Percentiles rank a stretch among this genome's conserved stretches.
These are phyloP conservation scores for Oryzias melastigma DNA, from an alignment of 2,113 vertebrate genomes.

Conservation along the genomic window DNA sequence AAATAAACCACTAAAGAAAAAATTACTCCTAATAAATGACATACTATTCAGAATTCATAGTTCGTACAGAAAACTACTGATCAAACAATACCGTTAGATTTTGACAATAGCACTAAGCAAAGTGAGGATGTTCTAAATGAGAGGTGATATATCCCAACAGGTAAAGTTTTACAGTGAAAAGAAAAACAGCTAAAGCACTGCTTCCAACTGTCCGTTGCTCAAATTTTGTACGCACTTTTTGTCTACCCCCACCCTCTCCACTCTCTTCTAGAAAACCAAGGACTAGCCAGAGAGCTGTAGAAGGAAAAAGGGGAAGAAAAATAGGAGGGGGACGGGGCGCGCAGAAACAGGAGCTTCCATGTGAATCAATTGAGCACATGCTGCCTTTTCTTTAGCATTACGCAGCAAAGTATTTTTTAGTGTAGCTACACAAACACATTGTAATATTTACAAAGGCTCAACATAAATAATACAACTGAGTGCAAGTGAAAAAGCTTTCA, in stretches of 20 bases:
- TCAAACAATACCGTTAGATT: too few relatives aligned
- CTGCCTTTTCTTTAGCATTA: constrained; percentile 37
- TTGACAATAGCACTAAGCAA: too few relatives aligned
- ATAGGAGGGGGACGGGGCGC: constrained; percentile 32
- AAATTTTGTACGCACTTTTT: constrained; percentile 31
- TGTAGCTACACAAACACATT: constrained; percentile 15
- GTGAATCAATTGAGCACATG: constrained; percentile 47
- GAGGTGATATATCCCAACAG: not conserved
- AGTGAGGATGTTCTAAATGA: not conserved
- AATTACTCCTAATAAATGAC: too few relatives aligned
- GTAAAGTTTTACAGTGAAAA: not conserved
- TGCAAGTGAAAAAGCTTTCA: too few relatives aligned
- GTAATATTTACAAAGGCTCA: not conserved
- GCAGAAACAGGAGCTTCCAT: constrained; percentile 42
- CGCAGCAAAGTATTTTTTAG: constrained; percentile 6
- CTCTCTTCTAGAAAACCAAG: constrained; percentile 2
- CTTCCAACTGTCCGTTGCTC: constrained; percentile 10
- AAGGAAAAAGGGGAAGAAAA: constrained; percentile 62
- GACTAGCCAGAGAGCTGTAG: constrained; percentile 37
- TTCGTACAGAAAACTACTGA: too few relatives aligned
- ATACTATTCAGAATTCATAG: too few relatives aligned
- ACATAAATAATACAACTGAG: too few relatives aligned
- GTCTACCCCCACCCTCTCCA: not conserved
- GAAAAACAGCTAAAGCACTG: constrained; percentile 9
- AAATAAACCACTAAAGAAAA: too few relatives aligned